Percentiles rank a stretch among this genome's conserved stretches.
Conservation (phyloP, 2,113 vertebrate genomes). For the Cyrtonyx montezumae region DNA sequence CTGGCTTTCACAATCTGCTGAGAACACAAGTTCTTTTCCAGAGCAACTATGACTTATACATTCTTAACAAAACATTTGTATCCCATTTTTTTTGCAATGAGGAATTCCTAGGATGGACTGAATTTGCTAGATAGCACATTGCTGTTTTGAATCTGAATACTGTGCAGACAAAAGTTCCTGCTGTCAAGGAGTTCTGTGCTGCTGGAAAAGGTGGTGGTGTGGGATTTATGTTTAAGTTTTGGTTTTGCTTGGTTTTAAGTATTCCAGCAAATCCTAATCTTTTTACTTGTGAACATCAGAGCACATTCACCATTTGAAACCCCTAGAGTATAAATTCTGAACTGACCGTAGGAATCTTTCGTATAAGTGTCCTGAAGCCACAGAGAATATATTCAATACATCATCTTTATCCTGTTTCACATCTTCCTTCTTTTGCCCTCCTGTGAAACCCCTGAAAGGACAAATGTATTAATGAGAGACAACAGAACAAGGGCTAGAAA, state of each 20-base stretch:
- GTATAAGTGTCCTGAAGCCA: constrained; percentile 97
- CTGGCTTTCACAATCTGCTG: neutral
- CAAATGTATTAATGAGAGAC: neutral
- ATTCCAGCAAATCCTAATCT: neutral
- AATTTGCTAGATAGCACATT: no score
- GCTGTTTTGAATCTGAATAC: neutral
- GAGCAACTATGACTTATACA: neutral
- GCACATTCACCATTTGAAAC: neutral
- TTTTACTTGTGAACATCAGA: neutral
- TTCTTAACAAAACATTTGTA: neutral
- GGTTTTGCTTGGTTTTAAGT: neutral
- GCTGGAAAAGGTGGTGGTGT: neutral
- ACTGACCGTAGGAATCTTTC: constrained; percentile 96
- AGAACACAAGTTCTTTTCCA: neutral
- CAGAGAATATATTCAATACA: constrained; percentile 97
- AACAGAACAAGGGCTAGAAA: neutral
- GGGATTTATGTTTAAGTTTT: no score
- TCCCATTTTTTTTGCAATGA: neutral
- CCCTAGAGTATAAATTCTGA: neutral
- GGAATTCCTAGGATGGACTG: neutral
- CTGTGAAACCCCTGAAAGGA: constrained; percentile 88
- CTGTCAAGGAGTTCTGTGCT: neutral
- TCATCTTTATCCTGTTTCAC: constrained; percentile 91
- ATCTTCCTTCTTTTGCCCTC: constrained; percentile 89
- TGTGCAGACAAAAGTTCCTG: neutral